Conservation (phyloP, 2,797 vertebrate species). For the Aplochiton taeniatus region DNA sequence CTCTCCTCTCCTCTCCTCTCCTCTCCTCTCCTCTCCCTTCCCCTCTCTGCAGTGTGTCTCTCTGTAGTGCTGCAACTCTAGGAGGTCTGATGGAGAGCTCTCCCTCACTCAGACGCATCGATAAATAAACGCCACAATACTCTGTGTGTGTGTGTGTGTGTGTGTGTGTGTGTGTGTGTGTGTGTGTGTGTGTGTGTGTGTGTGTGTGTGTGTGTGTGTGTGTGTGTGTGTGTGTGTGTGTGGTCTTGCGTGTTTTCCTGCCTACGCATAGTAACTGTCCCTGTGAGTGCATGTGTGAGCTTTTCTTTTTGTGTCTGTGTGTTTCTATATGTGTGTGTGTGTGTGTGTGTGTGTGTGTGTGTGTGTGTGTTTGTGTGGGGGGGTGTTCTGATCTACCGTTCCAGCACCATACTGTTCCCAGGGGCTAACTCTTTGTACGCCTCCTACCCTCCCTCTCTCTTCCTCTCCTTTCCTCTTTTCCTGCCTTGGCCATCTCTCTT, state of each 20-base stretch:
- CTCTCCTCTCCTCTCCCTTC: not conserved
- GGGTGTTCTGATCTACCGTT: too few species aligned
- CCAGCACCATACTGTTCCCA: conserved; percentile 35
- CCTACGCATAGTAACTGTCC: conserved; percentile 3
- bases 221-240: conserved; percentile 5
- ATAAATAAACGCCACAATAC: conserved; percentile 52
- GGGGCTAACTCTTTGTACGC: conserved; percentile 42
- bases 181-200: conserved; percentile 5
- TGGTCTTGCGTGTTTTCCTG: conserved; percentile 10
- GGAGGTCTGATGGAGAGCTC: conserved; percentile 65
- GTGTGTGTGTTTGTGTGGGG: too few species aligned
- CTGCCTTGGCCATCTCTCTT: conserved; percentile 3
- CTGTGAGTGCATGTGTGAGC: too few species aligned
- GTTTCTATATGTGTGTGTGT: too few species aligned
- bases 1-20: not conserved
- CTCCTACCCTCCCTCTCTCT: conserved; percentile 45
- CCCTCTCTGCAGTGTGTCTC: conserved; percentile 4
- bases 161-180: conserved; percentile 17
- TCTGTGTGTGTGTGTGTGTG: not conserved
- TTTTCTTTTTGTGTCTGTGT: too few species aligned
- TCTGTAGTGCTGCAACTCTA: too few species aligned
- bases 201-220: conserved; percentile 14
- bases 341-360: too few species aligned
- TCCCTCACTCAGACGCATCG: conserved; percentile 55
- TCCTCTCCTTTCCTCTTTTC: conserved; percentile 26